Conservation (phyloP, 2,113 vertebrate species). For the Microcebus murinus region DNA sequence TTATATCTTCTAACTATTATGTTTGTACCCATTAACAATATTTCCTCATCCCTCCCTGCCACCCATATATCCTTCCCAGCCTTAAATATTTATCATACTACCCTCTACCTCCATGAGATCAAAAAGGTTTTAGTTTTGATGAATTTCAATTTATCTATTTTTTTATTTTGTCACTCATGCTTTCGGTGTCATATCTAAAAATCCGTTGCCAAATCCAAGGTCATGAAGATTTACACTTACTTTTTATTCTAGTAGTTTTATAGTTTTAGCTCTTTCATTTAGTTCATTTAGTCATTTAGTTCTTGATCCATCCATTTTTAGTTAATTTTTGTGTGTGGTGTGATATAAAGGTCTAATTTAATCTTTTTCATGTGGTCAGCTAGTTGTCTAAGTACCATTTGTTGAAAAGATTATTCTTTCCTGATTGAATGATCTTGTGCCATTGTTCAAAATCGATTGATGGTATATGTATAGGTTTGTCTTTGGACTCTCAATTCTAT, state of each 20-base stretch:
- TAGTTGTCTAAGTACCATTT: background rate
- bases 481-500: background rate
- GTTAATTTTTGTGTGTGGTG: background rate
- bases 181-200: background rate
- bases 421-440: background rate
- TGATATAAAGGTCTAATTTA: background rate
- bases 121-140: background rate
- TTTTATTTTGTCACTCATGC: background rate
- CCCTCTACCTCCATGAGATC: too few relatives aligned
- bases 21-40: too few relatives aligned
- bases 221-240: background rate
- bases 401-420: background rate
- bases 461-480: background rate
- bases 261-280: background rate
- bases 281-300: background rate
- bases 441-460: background rate
- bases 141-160: background rate
- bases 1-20: too few relatives aligned
- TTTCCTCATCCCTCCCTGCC: too few relatives aligned
- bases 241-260: background rate
- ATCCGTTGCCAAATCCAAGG: background rate
- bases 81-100: too few relatives aligned
- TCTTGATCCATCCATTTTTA: background rate
- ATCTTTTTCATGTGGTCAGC: background rate
- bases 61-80: too few relatives aligned